These are phyloP conservation scores for Phaedon cochleariae DNA, from an alignment of 2,888 invertebrate species.

Conservation along the genomic window DNA sequence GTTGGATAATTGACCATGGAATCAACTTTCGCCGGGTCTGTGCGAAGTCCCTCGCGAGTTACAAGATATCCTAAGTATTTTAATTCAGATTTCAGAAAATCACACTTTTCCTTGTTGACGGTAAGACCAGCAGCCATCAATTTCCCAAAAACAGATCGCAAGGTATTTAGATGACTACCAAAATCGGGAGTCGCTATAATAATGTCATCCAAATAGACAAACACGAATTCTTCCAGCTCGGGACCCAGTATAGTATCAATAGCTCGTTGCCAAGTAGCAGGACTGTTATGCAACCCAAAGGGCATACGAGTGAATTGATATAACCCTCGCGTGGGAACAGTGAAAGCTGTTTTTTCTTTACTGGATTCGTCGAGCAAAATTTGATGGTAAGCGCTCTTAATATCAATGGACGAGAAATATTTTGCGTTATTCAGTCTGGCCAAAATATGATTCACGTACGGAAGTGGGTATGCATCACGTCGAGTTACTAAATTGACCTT, in stretches of 20 bases:
- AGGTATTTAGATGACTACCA: constrained; percentile 20
- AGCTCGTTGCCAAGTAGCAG: not conserved
- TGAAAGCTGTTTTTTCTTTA: constrained; percentile 15
- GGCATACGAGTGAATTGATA: constrained; percentile 12
- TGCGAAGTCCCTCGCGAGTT: not conserved
- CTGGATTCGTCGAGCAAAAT: too few species aligned
- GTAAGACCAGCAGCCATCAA: not conserved
- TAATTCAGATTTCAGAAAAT: constrained; percentile 28
- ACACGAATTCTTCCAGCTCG: constrained; percentile 7
- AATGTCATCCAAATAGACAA: constrained; percentile 38
- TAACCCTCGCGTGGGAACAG: constrained; percentile 5
- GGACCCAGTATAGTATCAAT: constrained; percentile 7
- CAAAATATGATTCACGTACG: too few species aligned
- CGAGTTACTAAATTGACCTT: constrained; percentile 37
- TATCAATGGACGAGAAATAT: too few species aligned
- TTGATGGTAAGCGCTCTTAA: too few species aligned
- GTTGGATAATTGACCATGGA: constrained; percentile 14
- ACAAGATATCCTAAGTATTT: constrained; percentile 31
- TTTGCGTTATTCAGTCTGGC: too few species aligned
- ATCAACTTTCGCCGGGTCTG: constrained; percentile 20
- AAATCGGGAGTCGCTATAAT: constrained; percentile 31
- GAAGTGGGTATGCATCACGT: constrained; percentile 13
- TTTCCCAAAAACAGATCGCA: not conserved
- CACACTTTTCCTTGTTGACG: constrained; percentile 23
- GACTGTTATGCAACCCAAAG: constrained; percentile 9